Evolutionary conservation across 2,797 vertebrate species (phyloP).

Genomic region (Argyrosomus regius): DNA sequence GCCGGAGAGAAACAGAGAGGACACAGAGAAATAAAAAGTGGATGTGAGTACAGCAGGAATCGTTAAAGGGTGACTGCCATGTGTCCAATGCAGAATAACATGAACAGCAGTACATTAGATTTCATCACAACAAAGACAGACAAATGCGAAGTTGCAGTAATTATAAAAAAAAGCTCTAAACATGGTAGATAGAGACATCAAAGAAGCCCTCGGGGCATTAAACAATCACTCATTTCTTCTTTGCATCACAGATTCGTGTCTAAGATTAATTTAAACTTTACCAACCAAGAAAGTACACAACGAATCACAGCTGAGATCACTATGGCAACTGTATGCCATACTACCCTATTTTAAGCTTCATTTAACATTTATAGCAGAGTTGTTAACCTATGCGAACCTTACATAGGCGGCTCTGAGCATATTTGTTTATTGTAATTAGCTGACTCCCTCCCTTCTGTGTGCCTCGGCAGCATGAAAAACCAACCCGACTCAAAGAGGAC

Average conservation of each 20-base stretch:
- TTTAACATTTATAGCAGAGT: constrained; percentile 86
- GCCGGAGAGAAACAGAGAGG: constrained; percentile 43
- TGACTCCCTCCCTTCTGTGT: constrained; percentile 58
- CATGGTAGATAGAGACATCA: constrained; percentile 56
- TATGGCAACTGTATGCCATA: constrained; percentile 86
- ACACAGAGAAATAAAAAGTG: constrained; percentile 43
- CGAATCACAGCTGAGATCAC: constrained; percentile 77
- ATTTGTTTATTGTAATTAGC: constrained; percentile 87
- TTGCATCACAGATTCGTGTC: constrained; percentile 57
- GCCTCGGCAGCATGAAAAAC: constrained; percentile 55
- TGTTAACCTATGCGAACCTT: constrained; percentile 85
- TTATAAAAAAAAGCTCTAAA: constrained; percentile 54
- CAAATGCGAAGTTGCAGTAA: constrained; percentile 52
- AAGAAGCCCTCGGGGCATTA: constrained; percentile 52
- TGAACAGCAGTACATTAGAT: constrained; percentile 23
- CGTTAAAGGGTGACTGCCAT: constrained; percentile 35
- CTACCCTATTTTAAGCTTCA: constrained; percentile 86
- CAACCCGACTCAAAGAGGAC: constrained; percentile 60
- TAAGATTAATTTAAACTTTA: constrained; percentile 81
- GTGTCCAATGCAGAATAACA: constrained; percentile 44
- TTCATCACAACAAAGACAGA: constrained; percentile 53
- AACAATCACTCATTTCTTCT: constrained; percentile 70
- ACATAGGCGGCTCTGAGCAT: constrained; percentile 81
- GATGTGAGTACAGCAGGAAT: constrained; percentile 38
- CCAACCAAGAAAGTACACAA: constrained; percentile 80